Percentiles rank a stretch among this genome's conserved stretches.
These are phyloP conservation scores for Phoxinus dragarum DNA, from an alignment of 2,797 vertebrate species.

Conservation along the genomic window DNA sequence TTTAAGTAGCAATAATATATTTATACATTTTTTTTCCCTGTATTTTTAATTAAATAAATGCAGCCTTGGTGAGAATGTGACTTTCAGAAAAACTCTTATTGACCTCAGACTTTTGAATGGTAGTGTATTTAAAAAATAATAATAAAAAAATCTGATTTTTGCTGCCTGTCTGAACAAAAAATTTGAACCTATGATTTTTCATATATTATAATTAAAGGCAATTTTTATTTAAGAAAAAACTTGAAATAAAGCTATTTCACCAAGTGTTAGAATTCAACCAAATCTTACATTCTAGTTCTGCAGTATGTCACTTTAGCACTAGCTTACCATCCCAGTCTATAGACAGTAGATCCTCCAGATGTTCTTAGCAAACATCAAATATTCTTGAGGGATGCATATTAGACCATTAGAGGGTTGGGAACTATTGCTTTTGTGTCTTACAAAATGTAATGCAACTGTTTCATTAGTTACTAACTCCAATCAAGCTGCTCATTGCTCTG, in stretches of 20 bases:
- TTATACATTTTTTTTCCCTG: too few relatives aligned
- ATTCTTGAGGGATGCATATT: constrained; percentile 15
- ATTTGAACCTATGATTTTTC: neutral
- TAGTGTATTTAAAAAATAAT: neutral
- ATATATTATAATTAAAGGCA: neutral
- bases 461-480: constrained; percentile 34
- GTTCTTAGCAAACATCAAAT: constrained; percentile 1
- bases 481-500: constrained; percentile 42
- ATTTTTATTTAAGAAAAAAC: neutral
- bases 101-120: neutral
- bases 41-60: neutral
- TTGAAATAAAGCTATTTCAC: neutral
- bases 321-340: neutral
- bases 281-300: constrained; percentile 14
- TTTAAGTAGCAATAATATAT: too few relatives aligned
- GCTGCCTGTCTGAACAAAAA: constrained; percentile 7
- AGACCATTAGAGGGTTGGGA: constrained; percentile 14
- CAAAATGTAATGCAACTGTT: constrained; percentile 29
- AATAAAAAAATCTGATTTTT: neutral
- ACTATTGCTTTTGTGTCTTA: constrained; percentile 39
- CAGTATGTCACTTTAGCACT: constrained; percentile 17
- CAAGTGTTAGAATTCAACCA: constrained; percentile 30
- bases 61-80: neutral
- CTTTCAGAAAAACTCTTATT: neutral
- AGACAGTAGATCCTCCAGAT: neutral